A percentile compares a stretch with the other conserved stretches of the same genome.
phyloP scores from a whole-genome alignment of 2,113 vertebrate genomes.

The Labrus mixtus region DNA sequence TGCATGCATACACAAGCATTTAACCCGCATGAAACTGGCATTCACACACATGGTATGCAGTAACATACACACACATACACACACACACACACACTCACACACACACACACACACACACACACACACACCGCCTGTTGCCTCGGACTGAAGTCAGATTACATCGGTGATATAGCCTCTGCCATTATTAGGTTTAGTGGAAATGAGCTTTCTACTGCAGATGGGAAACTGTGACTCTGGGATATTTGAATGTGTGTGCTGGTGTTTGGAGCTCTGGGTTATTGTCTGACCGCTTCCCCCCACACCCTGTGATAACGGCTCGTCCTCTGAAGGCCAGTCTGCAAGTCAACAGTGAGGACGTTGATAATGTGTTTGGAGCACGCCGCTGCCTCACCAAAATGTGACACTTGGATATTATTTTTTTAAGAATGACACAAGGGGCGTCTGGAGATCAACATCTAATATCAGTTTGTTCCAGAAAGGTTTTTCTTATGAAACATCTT shows the following conservation, averaged over 20 bases:
- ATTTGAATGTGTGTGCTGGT: slow-evolving; percentile 9
- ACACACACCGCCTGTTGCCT: slow-evolving; percentile 19
- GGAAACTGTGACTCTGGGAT: slow-evolving; percentile 1
- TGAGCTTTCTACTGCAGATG: slow-evolving; percentile 66
- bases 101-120: neutral
- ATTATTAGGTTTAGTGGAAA: slow-evolving; percentile 79
- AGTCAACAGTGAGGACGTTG: slow-evolving; percentile 51
- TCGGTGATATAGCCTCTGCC: slow-evolving; percentile 73
- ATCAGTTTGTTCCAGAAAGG: slow-evolving; percentile 7
- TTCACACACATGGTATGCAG: slow-evolving; percentile 39
- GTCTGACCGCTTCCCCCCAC: slow-evolving; percentile 42
- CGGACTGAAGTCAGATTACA: slow-evolving; percentile 71
- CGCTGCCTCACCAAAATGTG: neutral
- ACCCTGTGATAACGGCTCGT: slow-evolving; percentile 67
- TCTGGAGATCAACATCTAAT: slow-evolving; percentile 12
- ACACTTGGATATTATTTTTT: slow-evolving; percentile 37
- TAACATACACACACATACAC: neutral
- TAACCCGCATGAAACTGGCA: slow-evolving; percentile 14
- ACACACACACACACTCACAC: too few species aligned
- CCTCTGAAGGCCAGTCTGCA: slow-evolving; percentile 55
- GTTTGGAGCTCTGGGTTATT: slow-evolving; percentile 52
- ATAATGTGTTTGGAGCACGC: slow-evolving; percentile 23
- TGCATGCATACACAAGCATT: slow-evolving; percentile 1
- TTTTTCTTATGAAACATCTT: neutral
- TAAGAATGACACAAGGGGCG: slow-evolving; percentile 4